Conservation (phyloP, 2,888 invertebrate species). For the Sturmia bella region DNA sequence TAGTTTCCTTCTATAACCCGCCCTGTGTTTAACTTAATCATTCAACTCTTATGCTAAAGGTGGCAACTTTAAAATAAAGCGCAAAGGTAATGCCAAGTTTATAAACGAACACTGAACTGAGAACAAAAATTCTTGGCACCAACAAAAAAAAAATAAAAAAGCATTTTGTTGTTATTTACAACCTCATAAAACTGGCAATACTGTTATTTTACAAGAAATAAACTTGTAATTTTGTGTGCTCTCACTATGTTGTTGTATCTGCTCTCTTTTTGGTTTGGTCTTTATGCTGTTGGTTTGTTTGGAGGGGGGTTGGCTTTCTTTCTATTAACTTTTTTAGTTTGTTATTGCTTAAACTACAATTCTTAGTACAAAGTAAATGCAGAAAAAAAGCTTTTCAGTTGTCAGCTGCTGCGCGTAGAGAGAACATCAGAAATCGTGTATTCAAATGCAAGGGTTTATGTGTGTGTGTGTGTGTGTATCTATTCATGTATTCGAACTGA, state of each 20-base stretch:
- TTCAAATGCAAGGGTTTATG: background rate
- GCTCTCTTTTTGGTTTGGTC: background rate
- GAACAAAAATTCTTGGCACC: constrained; percentile 41
- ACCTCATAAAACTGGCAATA: constrained; percentile 48
- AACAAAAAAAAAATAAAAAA: constrained; percentile 51
- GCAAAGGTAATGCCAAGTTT: constrained; percentile 25
- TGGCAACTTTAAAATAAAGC: constrained; percentile 22
- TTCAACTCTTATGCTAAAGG: background rate
- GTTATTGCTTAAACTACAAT: constrained; percentile 17
- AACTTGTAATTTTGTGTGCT: background rate
- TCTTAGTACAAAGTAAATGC: constrained; percentile 70
- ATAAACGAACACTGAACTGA: background rate
- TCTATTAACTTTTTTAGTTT: constrained; percentile 13
- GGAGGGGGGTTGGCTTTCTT: constrained; percentile 23
- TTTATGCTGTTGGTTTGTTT: background rate
- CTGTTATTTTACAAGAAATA: constrained; percentile 18
- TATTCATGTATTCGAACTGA: constrained; percentile 2
- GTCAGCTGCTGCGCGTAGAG: constrained; percentile 79
- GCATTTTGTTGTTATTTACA: constrained; percentile 13
- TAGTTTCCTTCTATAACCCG: no score
- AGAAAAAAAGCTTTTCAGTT: constrained; percentile 80
- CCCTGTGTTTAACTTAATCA: no score
- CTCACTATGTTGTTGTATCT: constrained; percentile 5
- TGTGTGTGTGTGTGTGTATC: background rate
- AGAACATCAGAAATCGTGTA: constrained; percentile 73